Evolutionary conservation across 2,888 invertebrate genomes (phyloP), one percentile per base, ranked within the genome.

Genomic region (Drosophila affinis): DNA sequence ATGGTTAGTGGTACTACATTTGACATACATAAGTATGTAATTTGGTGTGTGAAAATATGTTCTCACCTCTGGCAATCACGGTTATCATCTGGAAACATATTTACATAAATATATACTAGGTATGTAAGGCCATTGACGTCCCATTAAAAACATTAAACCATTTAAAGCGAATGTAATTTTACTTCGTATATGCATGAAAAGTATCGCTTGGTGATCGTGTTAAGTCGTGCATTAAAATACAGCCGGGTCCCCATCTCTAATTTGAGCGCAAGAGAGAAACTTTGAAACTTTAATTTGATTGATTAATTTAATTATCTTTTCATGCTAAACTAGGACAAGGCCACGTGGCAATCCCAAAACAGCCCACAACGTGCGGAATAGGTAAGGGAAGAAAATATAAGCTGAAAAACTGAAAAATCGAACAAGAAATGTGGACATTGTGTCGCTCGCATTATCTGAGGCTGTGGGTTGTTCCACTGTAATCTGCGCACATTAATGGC

Each of bases 271-370:
- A 14, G 14, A 14, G 14, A 39, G 39, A 27, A 27, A 27, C 27
- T 6, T 5, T 5, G 39, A 14, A 39, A 14, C 39, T 39, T 39
- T 14, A n/a, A 7, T n/a, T 7, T 29, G 29, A 29, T 4, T 24
- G 3, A 0, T 5, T n/a, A n/a, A n/a, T n/a, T n/a, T n/a, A n/a
- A n/a, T 39, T 14, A 7, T 39, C 39, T 39, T 39, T n/a, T 14
- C 39, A 39, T 14, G 39, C 39, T n/a, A 7, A 39, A 3, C 39
- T n/a, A n/a, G n/a, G n/a, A 32, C 12, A 21, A 71, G 21, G 52
- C 32, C 70, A 71, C 70, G 72, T 71, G 70, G 62, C 39, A 46
- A 21, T 27, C 21, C 3, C 29, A 39, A 21, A 39, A 6, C 39
- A 39, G 14, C 39, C 7, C 39, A n/a, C 39, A 39, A 2, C 14